phyloP scores from a whole-genome alignment of 2,888 invertebrate species.

The Subacronicta megacephala region DNA sequence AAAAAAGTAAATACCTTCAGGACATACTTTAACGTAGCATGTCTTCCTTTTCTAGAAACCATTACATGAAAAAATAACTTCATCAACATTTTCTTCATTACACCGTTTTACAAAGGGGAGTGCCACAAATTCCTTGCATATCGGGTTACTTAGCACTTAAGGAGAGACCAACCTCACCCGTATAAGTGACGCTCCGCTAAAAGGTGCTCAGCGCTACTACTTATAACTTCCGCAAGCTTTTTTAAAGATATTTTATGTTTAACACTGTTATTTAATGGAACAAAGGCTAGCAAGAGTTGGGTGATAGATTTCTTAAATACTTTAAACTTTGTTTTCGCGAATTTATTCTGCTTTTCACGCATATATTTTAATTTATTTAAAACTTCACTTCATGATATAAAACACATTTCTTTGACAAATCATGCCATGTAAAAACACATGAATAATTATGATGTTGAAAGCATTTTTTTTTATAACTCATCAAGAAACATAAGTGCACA shows the following conservation, averaged over 20 bases:
- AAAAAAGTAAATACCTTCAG: background rate
- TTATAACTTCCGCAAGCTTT: constrained; percentile 44
- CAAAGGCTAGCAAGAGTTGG: constrained; percentile 4
- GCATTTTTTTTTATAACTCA: no score
- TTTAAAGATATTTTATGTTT: constrained; percentile 40
- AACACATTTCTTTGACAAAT: no score
- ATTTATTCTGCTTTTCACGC: no score
- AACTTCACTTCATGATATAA: no score
- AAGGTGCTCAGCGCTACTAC: constrained; percentile 53
- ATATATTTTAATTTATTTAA: no score
- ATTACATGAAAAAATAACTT: constrained; percentile 31
- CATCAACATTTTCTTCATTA: constrained; percentile 39
- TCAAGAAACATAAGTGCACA: no score
- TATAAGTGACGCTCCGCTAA: constrained; percentile 47
- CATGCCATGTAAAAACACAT: no score
- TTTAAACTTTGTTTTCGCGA: no score
- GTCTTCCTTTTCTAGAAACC: constrained; percentile 5
- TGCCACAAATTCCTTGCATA: constrained; percentile 49
- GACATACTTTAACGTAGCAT: background rate
- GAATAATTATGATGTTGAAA: no score
- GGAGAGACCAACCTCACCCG: constrained; percentile 53
- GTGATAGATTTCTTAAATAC: constrained; percentile 2
- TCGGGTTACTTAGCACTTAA: constrained; percentile 63
- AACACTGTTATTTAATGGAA: constrained; percentile 37
- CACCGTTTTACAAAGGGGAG: constrained; percentile 39